Base-by-base conservation (phyloP, 2,797 vertebrate species). In the Pseudochromis fuscus region DNA sequence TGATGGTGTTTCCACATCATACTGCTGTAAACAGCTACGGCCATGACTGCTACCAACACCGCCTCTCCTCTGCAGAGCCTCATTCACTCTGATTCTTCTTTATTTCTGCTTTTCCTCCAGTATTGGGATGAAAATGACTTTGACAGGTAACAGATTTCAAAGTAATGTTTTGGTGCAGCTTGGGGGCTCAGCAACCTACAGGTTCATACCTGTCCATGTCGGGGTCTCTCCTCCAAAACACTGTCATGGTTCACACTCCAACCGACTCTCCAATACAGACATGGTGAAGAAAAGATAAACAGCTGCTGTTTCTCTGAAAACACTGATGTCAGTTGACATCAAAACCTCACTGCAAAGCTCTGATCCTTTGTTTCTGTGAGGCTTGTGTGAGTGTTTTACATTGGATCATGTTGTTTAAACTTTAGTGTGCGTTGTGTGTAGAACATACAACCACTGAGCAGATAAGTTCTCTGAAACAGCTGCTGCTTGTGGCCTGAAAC, bases 141-240 rank as follows among this genome's bases (percentile, higher is more conserved):
- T 85, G 85, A 76, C 85, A 88, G 81, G 40, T 18, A 79, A 70
- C 84, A 78, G 58, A 68, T 66, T 86, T 68, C 67, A 78, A 82
- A 68, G 64, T 67, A 68, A 84, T 86, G 72, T 79, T 76, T 70
- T 38, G 64, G 49, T 79, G 69, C 73, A 69, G 72, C 74, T 63
- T 77, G 67, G 81, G 55, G 73, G 68, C 67, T 80, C 53, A 62
- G 57, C 60, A 59, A 27, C 64, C 74, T 68, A 61, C 75, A 82
- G 77, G 73, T 76, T 55, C 62, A 61, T 37, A 76, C 79, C 72
- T 84, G 77, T 84, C 77, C 81, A 57, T 55, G 79, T 83, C 71
- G 64, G 72, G 27, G n/a, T 67, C 49, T 72, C 56, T 27, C 9
- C 56, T 35, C 25, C 55, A 53, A 31, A 40, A n/a, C n/a, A 60